Conservation (phyloP, 64 coral and sea anemone species). For the Pachyseris speciosa region DNA sequence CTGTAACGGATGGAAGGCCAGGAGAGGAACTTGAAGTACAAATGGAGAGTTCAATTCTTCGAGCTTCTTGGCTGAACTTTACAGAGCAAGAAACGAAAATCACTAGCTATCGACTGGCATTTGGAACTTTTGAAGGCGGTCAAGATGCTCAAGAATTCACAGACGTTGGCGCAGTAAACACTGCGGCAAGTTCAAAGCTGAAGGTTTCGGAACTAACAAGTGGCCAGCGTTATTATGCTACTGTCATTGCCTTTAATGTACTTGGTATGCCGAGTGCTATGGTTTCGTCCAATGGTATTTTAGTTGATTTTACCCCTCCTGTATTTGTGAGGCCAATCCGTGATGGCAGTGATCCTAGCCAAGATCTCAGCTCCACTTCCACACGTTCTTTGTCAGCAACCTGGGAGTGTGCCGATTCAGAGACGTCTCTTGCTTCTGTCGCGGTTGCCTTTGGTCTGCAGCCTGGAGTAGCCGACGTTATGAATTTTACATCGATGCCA, state of each 20-base stretch:
- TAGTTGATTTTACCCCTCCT: constrained; percentile 86
- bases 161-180: constrained; percentile 75
- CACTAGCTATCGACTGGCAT: constrained; percentile 75
- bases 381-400: constrained; percentile 15
- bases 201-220: constrained; percentile 74
- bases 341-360: constrained; percentile 55
- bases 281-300: constrained; percentile 84
- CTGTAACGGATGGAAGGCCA: constrained; percentile 78
- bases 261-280: constrained; percentile 81
- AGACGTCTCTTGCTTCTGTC: constrained; percentile 64
- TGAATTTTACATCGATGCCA: constrained; percentile 61
- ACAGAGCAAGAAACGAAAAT: constrained; percentile 82
- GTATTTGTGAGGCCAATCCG: constrained; percentile 60
- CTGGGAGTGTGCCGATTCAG: constrained; percentile 84
- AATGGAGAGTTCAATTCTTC: constrained; percentile 78
- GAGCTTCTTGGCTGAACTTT: constrained; percentile 87
- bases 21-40: constrained; percentile 74
- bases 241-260: constrained; percentile 85
- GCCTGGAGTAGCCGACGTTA: constrained; percentile 73
- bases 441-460: constrained; percentile 88
- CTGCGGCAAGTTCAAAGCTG: constrained; percentile 79
- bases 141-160: constrained; percentile 86
- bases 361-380: constrained; percentile 58
- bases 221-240: constrained; percentile 83
- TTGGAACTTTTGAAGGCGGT: constrained; percentile 70